phyloP scores from a whole-genome alignment of 1,140 invertebrate species.

The Ostrea edulis region DNA sequence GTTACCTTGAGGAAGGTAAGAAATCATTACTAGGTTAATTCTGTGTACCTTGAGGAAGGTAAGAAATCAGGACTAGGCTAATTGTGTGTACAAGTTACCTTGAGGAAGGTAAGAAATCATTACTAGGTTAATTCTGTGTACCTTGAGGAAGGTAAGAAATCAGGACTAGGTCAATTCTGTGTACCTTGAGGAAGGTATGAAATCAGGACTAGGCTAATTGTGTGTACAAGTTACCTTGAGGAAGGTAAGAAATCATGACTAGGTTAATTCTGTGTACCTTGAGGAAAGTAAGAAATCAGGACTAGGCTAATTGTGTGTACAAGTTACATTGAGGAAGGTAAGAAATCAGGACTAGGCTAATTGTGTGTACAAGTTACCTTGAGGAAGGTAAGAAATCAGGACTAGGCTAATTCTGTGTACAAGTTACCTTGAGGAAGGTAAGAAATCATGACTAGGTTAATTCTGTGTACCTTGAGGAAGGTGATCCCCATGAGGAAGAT shows the following conservation, averaged over 20 bases:
- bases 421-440: neutral
- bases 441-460: too few relatives aligned
- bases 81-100: too few relatives aligned
- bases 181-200: too few relatives aligned
- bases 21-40: too few relatives aligned
- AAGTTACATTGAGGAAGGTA: neutral
- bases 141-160: too few relatives aligned
- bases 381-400: neutral
- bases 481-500: slow-evolving; percentile 91
- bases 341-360: neutral
- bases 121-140: too few relatives aligned
- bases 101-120: too few relatives aligned
- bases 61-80: neutral
- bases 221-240: neutral
- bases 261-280: neutral
- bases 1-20: too few relatives aligned
- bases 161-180: too few relatives aligned
- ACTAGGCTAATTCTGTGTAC: neutral
- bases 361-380: neutral
- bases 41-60: neutral
- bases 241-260: neutral
- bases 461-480: slow-evolving; percentile 80
- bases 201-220: too few relatives aligned
- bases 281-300: neutral
- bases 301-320: too few relatives aligned